Percentiles rank a stretch among this genome's conserved stretches.
These are phyloP conservation scores for Lethenteron camtschaticum DNA, from an alignment of 2,113 vertebrate species.

Conservation along the genomic window DNA sequence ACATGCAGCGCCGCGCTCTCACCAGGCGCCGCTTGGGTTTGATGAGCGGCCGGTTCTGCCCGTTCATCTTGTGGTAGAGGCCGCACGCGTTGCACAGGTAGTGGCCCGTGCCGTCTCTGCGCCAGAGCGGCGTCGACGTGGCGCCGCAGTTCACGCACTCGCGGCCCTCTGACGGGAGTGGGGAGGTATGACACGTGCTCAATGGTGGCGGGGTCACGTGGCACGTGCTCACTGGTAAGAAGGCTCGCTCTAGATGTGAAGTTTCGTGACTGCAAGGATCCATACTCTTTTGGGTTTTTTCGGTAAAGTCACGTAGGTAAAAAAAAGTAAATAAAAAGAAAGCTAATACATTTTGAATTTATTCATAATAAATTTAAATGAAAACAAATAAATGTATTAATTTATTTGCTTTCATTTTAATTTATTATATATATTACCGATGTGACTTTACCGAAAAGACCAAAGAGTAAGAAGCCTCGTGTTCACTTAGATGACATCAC, in stretches of 20 bases:
- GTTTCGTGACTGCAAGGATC: no score
- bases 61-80: conserved; percentile 73
- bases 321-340: neutral
- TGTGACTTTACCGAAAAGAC: no score
- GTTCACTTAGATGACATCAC: no score
- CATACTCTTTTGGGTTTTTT: no score
- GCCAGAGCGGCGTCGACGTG: conserved; percentile 56
- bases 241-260: no score
- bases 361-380: neutral
- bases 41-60: conserved; percentile 56
- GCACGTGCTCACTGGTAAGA: no score
- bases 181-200: no score
- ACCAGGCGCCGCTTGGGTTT: conserved; percentile 65
- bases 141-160: conserved; percentile 71
- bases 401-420: neutral
- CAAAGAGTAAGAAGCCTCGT: no score
- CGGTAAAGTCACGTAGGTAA: neutral
- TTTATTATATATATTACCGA: neutral
- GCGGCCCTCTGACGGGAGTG: conserved; percentile 32
- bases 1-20: conserved; percentile 8
- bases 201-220: no score
- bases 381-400: neutral
- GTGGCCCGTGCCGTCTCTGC: conserved; percentile 52
- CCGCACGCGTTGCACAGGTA: conserved; percentile 69
- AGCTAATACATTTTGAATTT: neutral